A percentile compares a stretch with the other conserved stretches of the same genome.
These are phyloP conservation scores for Chelonus insularis DNA, from an alignment of 1,140 invertebrate genomes.

Conservation along the genomic window DNA sequence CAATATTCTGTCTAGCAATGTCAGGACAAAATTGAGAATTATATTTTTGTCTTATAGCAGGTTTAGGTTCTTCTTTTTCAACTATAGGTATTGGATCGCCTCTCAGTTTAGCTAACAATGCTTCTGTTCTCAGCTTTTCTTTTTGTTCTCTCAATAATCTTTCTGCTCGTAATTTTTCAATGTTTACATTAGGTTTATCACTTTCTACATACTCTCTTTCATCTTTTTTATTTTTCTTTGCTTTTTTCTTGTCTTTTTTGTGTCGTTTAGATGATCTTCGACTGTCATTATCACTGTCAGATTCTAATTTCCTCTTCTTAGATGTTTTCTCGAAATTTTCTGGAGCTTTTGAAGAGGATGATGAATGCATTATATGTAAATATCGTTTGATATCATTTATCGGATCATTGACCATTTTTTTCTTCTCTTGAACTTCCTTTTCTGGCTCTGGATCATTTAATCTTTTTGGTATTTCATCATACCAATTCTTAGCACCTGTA, in stretches of 20 bases:
- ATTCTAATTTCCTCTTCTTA: constrained; percentile 46
- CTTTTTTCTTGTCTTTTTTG: constrained; percentile 54
- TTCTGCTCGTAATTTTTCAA: constrained; percentile 78
- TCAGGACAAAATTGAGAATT: constrained; percentile 93
- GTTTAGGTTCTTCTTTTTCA: constrained; percentile 37
- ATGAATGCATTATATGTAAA: constrained; percentile 47
- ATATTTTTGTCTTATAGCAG: constrained; percentile 72
- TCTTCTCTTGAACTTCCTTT: constrained; percentile 65
- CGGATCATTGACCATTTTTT: constrained; percentile 73
- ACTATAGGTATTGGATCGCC: constrained; percentile 53
- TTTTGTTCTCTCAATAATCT: constrained; percentile 76
- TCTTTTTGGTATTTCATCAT: constrained; percentile 69
- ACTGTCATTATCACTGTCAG: constrained; percentile 38
- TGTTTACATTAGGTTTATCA: constrained; percentile 52
- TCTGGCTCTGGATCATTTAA: constrained; percentile 47
- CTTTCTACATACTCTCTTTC: constrained; percentile 38
- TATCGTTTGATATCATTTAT: constrained; percentile 71
- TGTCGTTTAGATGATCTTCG: constrained; percentile 52
- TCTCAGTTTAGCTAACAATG: constrained; percentile 69
- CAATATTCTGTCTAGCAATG: constrained; percentile 78
- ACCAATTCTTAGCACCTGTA: constrained; percentile 80
- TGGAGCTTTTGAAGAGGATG: constrained; percentile 23
- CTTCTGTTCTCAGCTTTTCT: constrained; percentile 73
- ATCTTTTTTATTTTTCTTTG: constrained; percentile 46
- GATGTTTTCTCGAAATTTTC: constrained; percentile 24